Evolutionary conservation across 2,113 vertebrate genomes (phyloP), one percentile per base, ranked within the genome.

Genomic region (Indri indri): DNA sequence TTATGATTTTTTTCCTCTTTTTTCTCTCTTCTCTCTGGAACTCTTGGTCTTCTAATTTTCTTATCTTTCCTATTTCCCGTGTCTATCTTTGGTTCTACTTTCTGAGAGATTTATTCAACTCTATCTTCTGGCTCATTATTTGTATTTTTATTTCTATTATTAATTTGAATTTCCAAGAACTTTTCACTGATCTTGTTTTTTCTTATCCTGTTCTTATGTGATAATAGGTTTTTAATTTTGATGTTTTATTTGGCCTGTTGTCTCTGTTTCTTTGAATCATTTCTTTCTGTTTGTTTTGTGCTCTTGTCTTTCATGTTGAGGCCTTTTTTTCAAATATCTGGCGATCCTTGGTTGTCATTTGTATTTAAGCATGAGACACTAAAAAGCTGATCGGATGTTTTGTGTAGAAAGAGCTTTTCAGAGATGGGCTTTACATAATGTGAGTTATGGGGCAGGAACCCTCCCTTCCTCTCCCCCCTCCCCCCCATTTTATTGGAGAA

Each of bases 81-180:
- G n/a, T 85, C 34, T 91, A 30, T 66, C 47, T 65, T 92, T 92
- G 61, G 45, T 84, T 94, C 50, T 23, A 22, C 14, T 91, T 95
- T 71, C 45, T 88, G 25, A 61, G 61, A 87, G 25, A 57, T 83
- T 91, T 79, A 79, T 57, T 88, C 30, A 71, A 6, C 22, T 88
- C 59, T 73, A 73, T 88, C 40, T 37, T 94, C 40, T 94, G 81
- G 37, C 18, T 88, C n/a, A 88, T 88, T 92, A n/a, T 88, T 68
- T 88, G 34, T 82, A 27, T 82, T 91, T 94, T 63, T 63, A 81
- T 95, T 88, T 80, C 47, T 94, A 40, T 30, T 71, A 6, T 79
- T 30, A 54, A n/a, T 63, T 83, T 88, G 63, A 73, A 52, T 59
- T 91, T 95, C 70, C 12, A 68, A 61, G 61, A 96, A 37, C 63